phyloP scores from a whole-genome alignment of 2,113 vertebrate species.

The Solea senegalensis region DNA sequence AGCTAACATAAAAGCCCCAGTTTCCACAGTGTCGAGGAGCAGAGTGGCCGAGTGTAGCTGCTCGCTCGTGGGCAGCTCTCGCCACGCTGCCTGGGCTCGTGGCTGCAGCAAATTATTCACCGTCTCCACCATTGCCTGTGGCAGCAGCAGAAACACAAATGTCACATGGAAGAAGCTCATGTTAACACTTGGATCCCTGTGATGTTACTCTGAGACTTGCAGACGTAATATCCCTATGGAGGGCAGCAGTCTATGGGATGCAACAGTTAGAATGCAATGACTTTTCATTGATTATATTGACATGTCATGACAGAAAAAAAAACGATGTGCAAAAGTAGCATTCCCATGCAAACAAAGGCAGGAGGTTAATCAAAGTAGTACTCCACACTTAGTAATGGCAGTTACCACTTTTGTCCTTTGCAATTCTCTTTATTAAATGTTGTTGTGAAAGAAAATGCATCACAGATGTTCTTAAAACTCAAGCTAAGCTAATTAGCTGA shows the following conservation, averaged over 20 bases:
- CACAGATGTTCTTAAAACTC: slow-evolving; percentile 62
- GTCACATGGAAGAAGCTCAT: slow-evolving; percentile 39
- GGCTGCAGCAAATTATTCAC: slow-evolving; percentile 97
- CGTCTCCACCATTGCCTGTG: slow-evolving; percentile 97
- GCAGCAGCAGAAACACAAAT: slow-evolving; percentile 47
- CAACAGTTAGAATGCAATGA: slow-evolving; percentile 35
- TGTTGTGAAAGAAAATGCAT: slow-evolving; percentile 48
- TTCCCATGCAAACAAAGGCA: slow-evolving; percentile 67
- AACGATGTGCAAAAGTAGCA: slow-evolving; percentile 60
- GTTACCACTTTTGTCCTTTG: background rate
- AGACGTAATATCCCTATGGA: background rate
- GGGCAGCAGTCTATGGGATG: slow-evolving; percentile 42
- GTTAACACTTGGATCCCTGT: slow-evolving; percentile 16
- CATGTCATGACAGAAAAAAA: slow-evolving; percentile 49
- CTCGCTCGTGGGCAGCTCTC: slow-evolving; percentile 89
- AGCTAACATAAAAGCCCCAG: slow-evolving; percentile 96
- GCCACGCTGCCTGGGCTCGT: slow-evolving; percentile 91
- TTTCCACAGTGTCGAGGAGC: slow-evolving; percentile 95
- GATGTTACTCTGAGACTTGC: slow-evolving; percentile 3
- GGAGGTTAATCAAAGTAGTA: slow-evolving; percentile 10
- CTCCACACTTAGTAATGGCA: slow-evolving; percentile 18
- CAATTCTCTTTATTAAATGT: slow-evolving; percentile 15
- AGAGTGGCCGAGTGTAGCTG: slow-evolving; percentile 96
- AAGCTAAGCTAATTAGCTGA: slow-evolving; percentile 70
- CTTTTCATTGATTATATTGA: slow-evolving; percentile 59